Conservation (phyloP, 1,140 invertebrate species). For the Pteromalus puparum region DNA sequence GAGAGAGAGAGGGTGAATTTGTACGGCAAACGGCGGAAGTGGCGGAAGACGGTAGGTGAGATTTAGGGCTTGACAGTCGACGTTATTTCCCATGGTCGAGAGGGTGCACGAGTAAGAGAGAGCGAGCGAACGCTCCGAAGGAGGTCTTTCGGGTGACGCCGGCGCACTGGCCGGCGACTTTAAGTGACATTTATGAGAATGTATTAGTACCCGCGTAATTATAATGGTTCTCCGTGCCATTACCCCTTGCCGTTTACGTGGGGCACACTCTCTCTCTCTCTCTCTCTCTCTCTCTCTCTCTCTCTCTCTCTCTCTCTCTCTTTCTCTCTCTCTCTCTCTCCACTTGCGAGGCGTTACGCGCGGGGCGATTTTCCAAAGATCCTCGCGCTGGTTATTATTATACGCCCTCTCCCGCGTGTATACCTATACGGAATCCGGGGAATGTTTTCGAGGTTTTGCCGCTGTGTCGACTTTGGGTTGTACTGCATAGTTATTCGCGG, state of each 20-base stretch:
- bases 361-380: not conserved
- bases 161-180: constrained; percentile 50
- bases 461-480: not conserved
- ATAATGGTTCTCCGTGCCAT: constrained; percentile 59
- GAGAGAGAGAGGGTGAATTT: constrained; percentile 35
- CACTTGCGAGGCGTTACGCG: not conserved
- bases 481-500: not conserved
- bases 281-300: not conserved
- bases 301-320: not conserved
- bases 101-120: constrained; percentile 4
- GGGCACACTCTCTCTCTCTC: not conserved
- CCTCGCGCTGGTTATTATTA: not conserved
- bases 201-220: constrained; percentile 64
- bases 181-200: constrained; percentile 67
- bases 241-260: constrained; percentile 49
- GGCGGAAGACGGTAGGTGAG: constrained; percentile 52
- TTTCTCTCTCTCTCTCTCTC: not conserved
- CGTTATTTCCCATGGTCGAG: constrained; percentile 51
- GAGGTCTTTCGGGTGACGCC: constrained; percentile 42
- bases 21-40: constrained; percentile 44
- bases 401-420: not conserved
- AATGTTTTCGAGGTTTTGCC: not conserved
- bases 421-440: not conserved
- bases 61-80: constrained; percentile 56
- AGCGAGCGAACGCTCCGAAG: constrained; percentile 8